Conservation (phyloP, 2,888 invertebrate genomes). For the Troides aeacus region DNA sequence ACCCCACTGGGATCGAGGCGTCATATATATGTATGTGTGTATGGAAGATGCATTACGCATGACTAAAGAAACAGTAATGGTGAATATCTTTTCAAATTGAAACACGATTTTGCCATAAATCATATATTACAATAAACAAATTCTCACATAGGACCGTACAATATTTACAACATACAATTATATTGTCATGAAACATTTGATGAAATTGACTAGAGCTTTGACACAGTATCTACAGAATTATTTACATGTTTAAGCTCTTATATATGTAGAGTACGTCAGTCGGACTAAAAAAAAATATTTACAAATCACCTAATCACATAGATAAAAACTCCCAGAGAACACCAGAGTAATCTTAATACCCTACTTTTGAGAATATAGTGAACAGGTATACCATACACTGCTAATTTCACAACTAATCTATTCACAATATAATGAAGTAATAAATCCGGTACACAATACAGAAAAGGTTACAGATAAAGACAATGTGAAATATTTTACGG, state of each 20-base stretch:
- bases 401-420: conserved; percentile 26
- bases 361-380: conserved; percentile 11
- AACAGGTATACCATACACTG: background rate
- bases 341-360: background rate
- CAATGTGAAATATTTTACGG: conserved; percentile 20
- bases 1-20: no score
- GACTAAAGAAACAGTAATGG: no score
- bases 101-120: conserved; percentile 50
- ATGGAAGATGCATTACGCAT: no score
- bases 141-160: conserved; percentile 57
- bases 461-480: conserved; percentile 20
- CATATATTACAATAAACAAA: conserved; percentile 67
- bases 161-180: conserved; percentile 72
- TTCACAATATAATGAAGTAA: conserved; percentile 21
- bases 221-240: conserved; percentile 69
- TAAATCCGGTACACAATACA: conserved; percentile 8
- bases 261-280: conserved; percentile 60
- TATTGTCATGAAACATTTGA: conserved; percentile 77
- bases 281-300: conserved; percentile 52
- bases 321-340: conserved; percentile 1
- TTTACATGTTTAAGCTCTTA: conserved; percentile 75
- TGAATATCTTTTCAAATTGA: conserved; percentile 29
- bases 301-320: conserved; percentile 39
- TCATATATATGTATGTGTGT: no score
- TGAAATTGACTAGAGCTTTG: conserved; percentile 75